Conservation (phyloP, 2,113 vertebrate genomes). For the Pedionomus torquatus region DNA sequence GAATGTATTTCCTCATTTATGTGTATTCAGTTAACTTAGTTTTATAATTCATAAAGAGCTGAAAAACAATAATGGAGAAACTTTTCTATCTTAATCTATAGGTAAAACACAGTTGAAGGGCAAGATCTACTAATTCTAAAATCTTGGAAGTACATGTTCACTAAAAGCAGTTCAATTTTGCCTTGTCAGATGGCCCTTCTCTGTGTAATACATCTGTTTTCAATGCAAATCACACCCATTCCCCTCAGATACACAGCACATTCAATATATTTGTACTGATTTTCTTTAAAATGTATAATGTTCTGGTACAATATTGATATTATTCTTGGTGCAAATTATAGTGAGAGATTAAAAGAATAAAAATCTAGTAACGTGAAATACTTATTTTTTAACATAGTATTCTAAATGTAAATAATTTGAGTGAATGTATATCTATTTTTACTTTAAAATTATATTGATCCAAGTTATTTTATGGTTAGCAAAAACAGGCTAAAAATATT, state of each 20-base stretch:
- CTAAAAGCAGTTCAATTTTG: background rate
- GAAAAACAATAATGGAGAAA: background rate
- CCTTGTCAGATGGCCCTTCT: background rate
- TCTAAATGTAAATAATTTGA: background rate
- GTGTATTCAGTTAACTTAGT: background rate
- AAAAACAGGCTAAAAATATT: background rate
- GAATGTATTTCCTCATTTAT: slow-evolving; percentile 5
- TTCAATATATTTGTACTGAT: background rate
- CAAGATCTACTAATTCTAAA: background rate
- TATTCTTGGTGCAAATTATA: background rate
- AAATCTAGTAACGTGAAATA: background rate
- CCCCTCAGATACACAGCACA: background rate
- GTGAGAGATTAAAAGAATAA: background rate
- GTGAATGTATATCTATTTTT: background rate
- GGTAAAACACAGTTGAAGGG: background rate
- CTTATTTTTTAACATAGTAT: background rate
- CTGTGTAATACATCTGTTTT: slow-evolving; percentile 1
- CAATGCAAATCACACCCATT: background rate
- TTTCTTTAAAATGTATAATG: background rate
- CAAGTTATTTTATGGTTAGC: background rate
- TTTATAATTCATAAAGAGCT: slow-evolving; percentile 27
- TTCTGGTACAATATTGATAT: background rate
- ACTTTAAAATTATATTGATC: background rate
- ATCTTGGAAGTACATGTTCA: background rate
- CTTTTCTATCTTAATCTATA: background rate